Base-by-base conservation (phyloP, 2,888 invertebrate genomes). In the Chrysotoxum bicinctum region DNA sequence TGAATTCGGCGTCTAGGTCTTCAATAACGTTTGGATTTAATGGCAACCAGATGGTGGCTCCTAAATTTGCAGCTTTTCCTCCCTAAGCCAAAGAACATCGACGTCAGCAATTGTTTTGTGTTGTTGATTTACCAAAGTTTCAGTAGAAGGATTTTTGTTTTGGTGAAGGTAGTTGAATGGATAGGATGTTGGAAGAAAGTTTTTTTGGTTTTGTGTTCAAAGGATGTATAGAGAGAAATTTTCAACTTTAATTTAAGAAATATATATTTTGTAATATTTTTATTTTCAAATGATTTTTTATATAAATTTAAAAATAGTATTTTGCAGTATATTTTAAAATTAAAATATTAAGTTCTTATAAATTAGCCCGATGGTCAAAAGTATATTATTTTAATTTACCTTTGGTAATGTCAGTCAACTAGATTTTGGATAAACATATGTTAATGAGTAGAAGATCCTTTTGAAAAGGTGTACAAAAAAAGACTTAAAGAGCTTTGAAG, bases 1-100 rank as follows among this genome's bases (percentile, higher is more conserved):
- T 88, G 37, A 89, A 88, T 40, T 90, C 89, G 73, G 88, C 90
- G 75, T 89, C 88, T 69, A 90, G 87, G 66, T 89, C 88, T 12
- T 73, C 72, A 19, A 88, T 87, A 6, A 88, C 88, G 12, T 86
- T 88, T 16, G 87, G 54, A 66, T 88, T 90, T 52, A 95, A 91
- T 32, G 96, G 96, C 88, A 96, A 94, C 97, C 97, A 97, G 21
- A 97, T 95, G 0, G 97, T 97, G 37, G 95, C 95, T 14, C 95
- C 96, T 80, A 96, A 91, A 88, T 95, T 94, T 37, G 97, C 96
- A 90, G 95, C 93, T 89, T 94, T 94, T 32, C 96, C 97, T 83
- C 97, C 97, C 94, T 94, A 81, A 75, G 60, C 69, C 74, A 79
- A 68, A 72, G 76, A 76, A 50, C 76, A 75, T 69, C 79, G 37